Percentiles rank a stretch among this genome's conserved stretches.
These are phyloP conservation scores for Conus canariensis DNA, from an alignment of 2,888 invertebrate species.

Conservation along the genomic window DNA sequence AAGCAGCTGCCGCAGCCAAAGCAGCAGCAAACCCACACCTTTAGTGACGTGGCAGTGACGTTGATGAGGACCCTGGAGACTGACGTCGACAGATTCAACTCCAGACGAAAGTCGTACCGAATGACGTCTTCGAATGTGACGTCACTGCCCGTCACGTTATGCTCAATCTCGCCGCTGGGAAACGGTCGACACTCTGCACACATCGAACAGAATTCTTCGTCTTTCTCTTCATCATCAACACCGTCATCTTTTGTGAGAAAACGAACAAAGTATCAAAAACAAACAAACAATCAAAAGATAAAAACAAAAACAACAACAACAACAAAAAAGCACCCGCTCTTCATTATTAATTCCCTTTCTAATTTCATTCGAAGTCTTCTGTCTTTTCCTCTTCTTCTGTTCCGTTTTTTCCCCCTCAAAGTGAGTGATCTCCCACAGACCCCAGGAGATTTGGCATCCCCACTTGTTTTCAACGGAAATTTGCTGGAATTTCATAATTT, in stretches of 20 bases:
- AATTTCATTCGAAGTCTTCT: background rate
- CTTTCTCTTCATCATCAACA: too few relatives aligned
- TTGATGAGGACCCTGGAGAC: background rate
- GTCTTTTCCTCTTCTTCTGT: background rate
- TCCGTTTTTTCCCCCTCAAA: too few relatives aligned
- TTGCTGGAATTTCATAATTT: too few relatives aligned
- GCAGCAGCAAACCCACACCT: background rate
- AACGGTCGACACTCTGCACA: background rate
- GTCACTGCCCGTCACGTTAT: background rate
- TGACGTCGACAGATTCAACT: background rate
- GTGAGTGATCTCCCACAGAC: too few relatives aligned
- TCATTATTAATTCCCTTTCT: too few relatives aligned
- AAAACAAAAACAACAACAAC: background rate
- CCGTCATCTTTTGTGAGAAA: too few relatives aligned
- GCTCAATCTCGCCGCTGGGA: background rate
- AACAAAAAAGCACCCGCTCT: background rate
- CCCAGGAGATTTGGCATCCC: too few relatives aligned
- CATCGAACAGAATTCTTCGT: too few relatives aligned
- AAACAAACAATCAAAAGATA: background rate
- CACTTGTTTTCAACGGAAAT: too few relatives aligned
- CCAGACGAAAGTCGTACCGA: background rate
- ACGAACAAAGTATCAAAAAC: too few relatives aligned
- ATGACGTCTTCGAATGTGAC: background rate
- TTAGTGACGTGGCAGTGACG: slow-evolving; percentile 18
- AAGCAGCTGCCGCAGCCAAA: too few relatives aligned